phyloP scores from a whole-genome alignment of 2,113 vertebrate genomes.

The Rallus limicola region DNA sequence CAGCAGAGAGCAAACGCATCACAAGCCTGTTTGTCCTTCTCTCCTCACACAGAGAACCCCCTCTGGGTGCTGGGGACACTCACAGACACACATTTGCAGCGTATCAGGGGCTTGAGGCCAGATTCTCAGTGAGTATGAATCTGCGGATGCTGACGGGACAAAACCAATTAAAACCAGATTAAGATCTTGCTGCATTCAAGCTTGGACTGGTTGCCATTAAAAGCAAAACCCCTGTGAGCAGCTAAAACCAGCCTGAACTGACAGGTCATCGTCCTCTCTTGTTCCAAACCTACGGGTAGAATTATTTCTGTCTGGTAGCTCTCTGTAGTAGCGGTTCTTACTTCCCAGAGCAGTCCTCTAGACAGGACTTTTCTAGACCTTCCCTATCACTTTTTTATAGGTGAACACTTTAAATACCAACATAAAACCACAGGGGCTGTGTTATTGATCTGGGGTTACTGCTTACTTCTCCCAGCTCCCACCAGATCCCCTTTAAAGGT shows the following conservation, averaged over 20 bases:
- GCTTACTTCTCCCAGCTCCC: not conserved
- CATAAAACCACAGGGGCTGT: not conserved
- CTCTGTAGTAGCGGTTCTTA: not conserved
- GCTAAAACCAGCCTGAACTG: not conserved
- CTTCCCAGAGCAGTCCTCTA: not conserved
- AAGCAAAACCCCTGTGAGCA: not conserved
- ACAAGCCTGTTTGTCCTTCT: not conserved
- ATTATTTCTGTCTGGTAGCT: not conserved
- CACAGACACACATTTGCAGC: not conserved
- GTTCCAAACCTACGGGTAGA: not conserved
- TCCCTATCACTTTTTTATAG: fast-evolving
- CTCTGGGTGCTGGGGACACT: not conserved
- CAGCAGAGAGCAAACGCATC: not conserved
- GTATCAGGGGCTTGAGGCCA: not conserved
- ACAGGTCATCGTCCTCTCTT: not conserved
- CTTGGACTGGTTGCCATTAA: not conserved
- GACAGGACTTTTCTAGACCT: not conserved
- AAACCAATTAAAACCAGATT: conserved; percentile 28
- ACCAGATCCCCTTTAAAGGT: not conserved
- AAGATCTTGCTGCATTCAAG: not conserved
- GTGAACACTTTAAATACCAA: not conserved
- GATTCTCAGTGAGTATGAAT: not conserved
- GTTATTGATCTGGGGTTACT: not conserved
- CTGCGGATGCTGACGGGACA: not conserved
- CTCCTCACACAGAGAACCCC: not conserved